Evolutionary conservation across 2,797 vertebrate genomes (phyloP), one percentile per base, ranked within the genome.

Genomic region (Argentina silus): DNA sequence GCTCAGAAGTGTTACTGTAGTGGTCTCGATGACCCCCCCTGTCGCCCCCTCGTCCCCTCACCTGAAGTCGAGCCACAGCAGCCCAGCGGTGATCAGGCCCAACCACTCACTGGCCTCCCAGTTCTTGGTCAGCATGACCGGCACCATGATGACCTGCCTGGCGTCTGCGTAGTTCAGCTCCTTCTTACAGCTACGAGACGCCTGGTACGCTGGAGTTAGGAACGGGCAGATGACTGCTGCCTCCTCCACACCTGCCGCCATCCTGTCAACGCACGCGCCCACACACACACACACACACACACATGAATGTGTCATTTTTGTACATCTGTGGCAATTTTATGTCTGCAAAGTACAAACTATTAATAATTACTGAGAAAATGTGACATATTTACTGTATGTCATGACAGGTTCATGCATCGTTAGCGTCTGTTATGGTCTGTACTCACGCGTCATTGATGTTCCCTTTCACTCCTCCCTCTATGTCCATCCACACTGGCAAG

Each of bases 81-180:
- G 78, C 0, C 88, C 72, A 3, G 88, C 86, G 0, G 86, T 90
- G 81, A 90, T 84, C 82, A 91, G 81, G 0, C 88, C 88, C 70
- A 92, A 79, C 86, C 89, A 90, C 82, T 92, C 88, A 1, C 82
- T 89, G 77, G 90, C 83, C 78, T 89, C 88, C 89, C 89, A 89
- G 82, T 87, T 70, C 15, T 75, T 51, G 23, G 81, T 43, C 70
- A 90, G 19, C 88, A 91, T 90, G 61, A 89, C 79, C 0, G 87
- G 88, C 42, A 91, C 81, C 0, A 88, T 66, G 64, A 56, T 7
- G 15, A 86, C 85, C 81, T 84, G 79, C 62, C 82, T 77, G 73
- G 6, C 76, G 51, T 92, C 88, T 0, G 87, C 87, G 1, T 87
- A 88, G 83, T 66, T 90, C 3, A 92, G 81, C 83, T 92, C 88